These are phyloP conservation scores for Watsonalla cultraria DNA, from an alignment of 2,888 invertebrate species.

Conservation along the genomic window DNA sequence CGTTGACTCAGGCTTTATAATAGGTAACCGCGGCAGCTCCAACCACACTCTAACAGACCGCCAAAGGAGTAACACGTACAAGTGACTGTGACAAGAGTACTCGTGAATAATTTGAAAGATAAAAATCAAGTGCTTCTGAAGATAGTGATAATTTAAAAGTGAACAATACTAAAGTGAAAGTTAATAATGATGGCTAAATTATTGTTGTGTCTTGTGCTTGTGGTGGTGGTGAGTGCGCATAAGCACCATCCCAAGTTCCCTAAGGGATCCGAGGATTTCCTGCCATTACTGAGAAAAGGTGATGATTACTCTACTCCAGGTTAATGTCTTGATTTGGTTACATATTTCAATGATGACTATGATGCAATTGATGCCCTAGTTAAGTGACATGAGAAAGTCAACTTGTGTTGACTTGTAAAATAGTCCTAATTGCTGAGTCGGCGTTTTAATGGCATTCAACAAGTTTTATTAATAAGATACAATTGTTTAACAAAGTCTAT, in stretches of 20 bases:
- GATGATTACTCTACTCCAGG: conserved; percentile 26
- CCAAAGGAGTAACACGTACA: conserved; percentile 50
- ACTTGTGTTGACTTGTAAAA: neutral
- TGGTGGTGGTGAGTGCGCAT: conserved; percentile 41
- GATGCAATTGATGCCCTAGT: conserved; percentile 24
- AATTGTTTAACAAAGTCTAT: neutral
- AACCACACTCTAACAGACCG: conserved; percentile 55
- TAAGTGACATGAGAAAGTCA: conserved; percentile 7
- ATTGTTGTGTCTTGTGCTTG: conserved; percentile 47
- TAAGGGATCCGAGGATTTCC: conserved; percentile 36
- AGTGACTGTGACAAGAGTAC: conserved; percentile 20
- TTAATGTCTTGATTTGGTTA: neutral
- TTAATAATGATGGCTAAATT: conserved; percentile 49
- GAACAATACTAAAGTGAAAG: conserved; percentile 12
- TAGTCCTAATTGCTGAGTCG: neutral
- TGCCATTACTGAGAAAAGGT: conserved; percentile 39
- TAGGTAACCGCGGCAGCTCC: conserved; percentile 39
- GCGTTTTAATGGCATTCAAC: neutral
- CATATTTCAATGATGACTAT: conserved; percentile 1
- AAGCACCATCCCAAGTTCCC: conserved; percentile 59
- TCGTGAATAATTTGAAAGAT: conserved; percentile 29
- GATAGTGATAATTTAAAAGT: conserved; percentile 29
- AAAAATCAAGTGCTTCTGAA: conserved; percentile 26
- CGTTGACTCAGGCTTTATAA: conserved; percentile 63
- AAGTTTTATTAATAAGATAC: conserved; percentile 4